Conservation (phyloP, 2,113 vertebrate genomes). For the rabbit (Oryctolagus cuniculus) region mOryCun1.1 NC_091440.1:20474501-20475000, state of each 20-base stretch:
- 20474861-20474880: no score
- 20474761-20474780: neutral
- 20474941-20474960: fast-evolving
- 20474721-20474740: neutral
- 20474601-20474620: neutral
- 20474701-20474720: neutral
- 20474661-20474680: neutral
- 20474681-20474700: neutral
- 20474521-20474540: no score
- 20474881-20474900: neutral
- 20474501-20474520: no score
- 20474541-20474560: no score
- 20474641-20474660: neutral
- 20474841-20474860: neutral
- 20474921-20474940: neutral
- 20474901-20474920: neutral
- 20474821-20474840: neutral
- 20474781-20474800: neutral
- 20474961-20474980: neutral
- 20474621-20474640: neutral
- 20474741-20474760: neutral
- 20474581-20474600: neutral
- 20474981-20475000: neutral
- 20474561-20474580: neutral
- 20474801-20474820: neutral